Conservation (phyloP, 2,888 invertebrate species). For the Eristalis tenax region DNA sequence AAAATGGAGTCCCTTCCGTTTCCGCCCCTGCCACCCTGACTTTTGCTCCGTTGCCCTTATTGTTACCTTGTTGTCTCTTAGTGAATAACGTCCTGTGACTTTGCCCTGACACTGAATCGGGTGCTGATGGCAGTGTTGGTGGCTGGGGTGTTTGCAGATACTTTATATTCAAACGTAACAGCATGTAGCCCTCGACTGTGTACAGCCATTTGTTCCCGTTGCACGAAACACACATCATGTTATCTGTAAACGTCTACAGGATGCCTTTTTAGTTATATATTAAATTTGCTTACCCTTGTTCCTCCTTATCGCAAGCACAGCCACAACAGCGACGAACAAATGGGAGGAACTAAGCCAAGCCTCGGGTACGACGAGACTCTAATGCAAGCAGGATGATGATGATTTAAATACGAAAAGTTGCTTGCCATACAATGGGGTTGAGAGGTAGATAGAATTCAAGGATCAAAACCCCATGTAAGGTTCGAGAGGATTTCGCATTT, state of each 20-base stretch:
- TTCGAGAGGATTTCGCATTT: constrained; percentile 4
- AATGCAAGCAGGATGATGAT: constrained; percentile 40
- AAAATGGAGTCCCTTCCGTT: constrained; percentile 2
- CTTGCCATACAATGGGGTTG: background rate
- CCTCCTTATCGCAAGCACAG: constrained; percentile 12
- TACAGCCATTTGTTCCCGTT: constrained; percentile 40
- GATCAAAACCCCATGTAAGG: constrained; percentile 7
- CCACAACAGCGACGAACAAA: background rate
- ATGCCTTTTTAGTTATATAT: constrained; percentile 27
- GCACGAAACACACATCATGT: constrained; percentile 40
- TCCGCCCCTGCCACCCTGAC: background rate
- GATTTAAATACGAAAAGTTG: constrained; percentile 46
- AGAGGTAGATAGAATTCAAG: constrained; percentile 13
- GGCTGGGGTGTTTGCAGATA: background rate
- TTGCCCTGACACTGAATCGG: constrained; percentile 6
- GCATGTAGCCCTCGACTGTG: background rate
- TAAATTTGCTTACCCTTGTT: constrained; percentile 2
- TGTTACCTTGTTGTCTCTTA: background rate
- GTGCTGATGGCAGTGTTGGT: background rate
- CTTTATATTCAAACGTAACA: constrained; percentile 33
- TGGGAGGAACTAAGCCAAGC: background rate
- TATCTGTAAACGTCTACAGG: constrained; percentile 51
- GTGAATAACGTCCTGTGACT: constrained; percentile 24
- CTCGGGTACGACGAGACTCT: constrained; percentile 24
- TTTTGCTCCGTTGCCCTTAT: background rate